Conservation (phyloP, 1,140 invertebrate species). For the Elymnias hypermnestra region DNA sequence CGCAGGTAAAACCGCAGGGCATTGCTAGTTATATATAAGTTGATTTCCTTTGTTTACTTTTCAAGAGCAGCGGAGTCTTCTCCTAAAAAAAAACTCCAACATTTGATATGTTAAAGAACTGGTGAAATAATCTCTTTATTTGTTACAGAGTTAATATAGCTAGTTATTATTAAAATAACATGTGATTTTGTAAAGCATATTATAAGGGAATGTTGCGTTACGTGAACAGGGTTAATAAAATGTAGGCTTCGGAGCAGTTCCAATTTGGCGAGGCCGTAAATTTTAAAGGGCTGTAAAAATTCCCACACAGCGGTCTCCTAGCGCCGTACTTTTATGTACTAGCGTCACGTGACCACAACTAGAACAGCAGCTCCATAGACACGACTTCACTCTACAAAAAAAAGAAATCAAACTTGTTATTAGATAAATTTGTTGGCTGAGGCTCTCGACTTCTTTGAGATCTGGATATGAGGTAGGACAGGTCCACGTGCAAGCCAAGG, state of each 20-base stretch:
- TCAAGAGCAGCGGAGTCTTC: too few relatives aligned
- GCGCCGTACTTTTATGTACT: background rate
- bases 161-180: too few relatives aligned
- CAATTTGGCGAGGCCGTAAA: constrained; percentile 15
- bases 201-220: background rate
- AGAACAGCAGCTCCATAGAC: constrained; percentile 2
- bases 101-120: too few relatives aligned
- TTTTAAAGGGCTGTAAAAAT: constrained; percentile 16
- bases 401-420: background rate
- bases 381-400: background rate
- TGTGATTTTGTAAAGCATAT: too few relatives aligned
- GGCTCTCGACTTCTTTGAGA: background rate
- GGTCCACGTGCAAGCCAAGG: too few relatives aligned
- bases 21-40: too few relatives aligned
- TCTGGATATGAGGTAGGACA: background rate
- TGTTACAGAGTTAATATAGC: too few relatives aligned
- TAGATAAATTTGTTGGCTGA: background rate
- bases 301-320: background rate
- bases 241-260: background rate
- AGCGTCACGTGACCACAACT: constrained; percentile 12
- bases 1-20: too few relatives aligned
- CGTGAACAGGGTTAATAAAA: background rate
- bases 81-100: too few relatives aligned
- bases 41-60: too few relatives aligned
- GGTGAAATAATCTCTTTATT: too few relatives aligned